A percentile compares a stretch with the other conserved stretches of the same genome.
Conservation (phyloP, 2,113 vertebrate genomes). For the Cyanoliseus patagonus region DNA sequence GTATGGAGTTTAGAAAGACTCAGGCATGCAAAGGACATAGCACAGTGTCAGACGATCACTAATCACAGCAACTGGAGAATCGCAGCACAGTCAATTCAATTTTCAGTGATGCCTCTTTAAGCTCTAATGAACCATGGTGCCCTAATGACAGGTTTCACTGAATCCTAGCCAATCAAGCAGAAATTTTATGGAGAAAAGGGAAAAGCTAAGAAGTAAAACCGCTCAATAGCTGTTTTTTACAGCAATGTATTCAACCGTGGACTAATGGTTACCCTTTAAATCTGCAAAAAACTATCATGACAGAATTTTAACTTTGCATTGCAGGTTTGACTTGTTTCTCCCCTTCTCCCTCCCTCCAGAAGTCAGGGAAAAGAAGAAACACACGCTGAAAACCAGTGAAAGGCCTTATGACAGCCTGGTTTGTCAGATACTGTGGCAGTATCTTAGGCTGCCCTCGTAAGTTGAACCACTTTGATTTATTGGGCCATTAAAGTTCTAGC, state of each 20-base stretch:
- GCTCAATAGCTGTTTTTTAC: constrained; percentile 44
- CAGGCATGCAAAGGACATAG: constrained; percentile 17
- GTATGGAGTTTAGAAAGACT: not conserved
- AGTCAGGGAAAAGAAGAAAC: not conserved
- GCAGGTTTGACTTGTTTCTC: not conserved
- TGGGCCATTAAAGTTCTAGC: not conserved
- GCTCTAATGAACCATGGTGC: constrained; percentile 72
- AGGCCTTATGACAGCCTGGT: not conserved
- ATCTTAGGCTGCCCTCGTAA: not conserved
- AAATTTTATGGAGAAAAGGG: constrained; percentile 56
- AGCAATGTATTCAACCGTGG: not conserved
- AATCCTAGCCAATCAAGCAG: constrained; percentile 66
- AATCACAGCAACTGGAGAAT: constrained; percentile 32
- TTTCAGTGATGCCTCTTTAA: constrained; percentile 73
- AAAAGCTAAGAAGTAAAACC: constrained; percentile 53
- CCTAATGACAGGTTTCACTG: constrained; percentile 77
- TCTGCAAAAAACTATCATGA: not conserved
- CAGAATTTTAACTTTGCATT: not conserved
- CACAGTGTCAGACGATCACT: not conserved
- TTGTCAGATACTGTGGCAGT: not conserved
- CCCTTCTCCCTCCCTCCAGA: not conserved
- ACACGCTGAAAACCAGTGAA: not conserved
- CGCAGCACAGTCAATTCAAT: constrained; percentile 70
- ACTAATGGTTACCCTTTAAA: not conserved
- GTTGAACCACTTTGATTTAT: not conserved